Base-by-base conservation (phyloP, 2,888 invertebrate species). In the Oligia latruncula region DNA sequence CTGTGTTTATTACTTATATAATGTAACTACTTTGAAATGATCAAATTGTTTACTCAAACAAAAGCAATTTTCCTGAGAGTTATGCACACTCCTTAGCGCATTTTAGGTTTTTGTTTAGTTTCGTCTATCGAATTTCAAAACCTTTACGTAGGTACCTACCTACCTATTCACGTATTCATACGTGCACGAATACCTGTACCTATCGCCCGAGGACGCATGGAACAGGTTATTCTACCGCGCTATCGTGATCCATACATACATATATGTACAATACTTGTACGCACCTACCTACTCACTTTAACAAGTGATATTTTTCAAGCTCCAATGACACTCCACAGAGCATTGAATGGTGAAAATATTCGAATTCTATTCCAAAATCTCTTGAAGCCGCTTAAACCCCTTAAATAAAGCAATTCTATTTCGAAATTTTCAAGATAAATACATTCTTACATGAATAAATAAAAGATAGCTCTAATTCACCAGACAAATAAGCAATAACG, bases 181-280 rank as follows among this genome's bases (percentile, higher is more conserved):
- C 72, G 52, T 52, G 55, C 71, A 78, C 67, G 72, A 85, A 87
- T 88, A 84, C 78, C 82, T 73, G 72, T 55, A 80, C 74, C 64
- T 84, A 88, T 84, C 76, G 23, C 71, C 73, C 62, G 81, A 84
- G 68, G 71, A 79, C 74, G 76, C 73, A 70, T 65, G 71, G 62
- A 89, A 88, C 88, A 72, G 89, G 88, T 88, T 88, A 84, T 72
- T 80, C 71, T 71, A 80, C 81, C 55, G 20, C 35, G 71, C 74
- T 88, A 88, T 88, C 87, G 66, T 77, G 74, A 85, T 87, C 78
- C 82, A 78, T 70, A 82, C 71, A 67, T 78, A 70, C 43, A 77
- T 49, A 77, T 49, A 49, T 46, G 46, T 46, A 46, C 40, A 40
- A 40, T 74, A 72, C 40, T 67, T n/a, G n/a, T 80, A 79, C 23